These are phyloP conservation scores for Ornithoptera alexandrae DNA, from an alignment of 2,888 invertebrate genomes.

Conservation along the genomic window DNA sequence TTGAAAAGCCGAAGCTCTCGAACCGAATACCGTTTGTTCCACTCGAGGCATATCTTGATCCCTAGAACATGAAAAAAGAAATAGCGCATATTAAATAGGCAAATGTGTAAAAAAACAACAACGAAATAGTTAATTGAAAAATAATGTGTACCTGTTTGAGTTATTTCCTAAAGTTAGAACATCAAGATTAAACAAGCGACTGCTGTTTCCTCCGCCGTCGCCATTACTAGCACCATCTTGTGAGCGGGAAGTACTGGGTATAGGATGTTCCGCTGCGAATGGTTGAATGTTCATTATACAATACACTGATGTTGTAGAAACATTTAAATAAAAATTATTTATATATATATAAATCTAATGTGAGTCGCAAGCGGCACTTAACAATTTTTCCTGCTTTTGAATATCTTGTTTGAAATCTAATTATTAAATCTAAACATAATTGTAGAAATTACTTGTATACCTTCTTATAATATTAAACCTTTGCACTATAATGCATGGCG, in stretches of 20 bases:
- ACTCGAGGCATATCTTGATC: slow-evolving; percentile 47
- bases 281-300: slow-evolving; percentile 2
- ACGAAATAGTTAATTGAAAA: background rate
- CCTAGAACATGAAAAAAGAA: slow-evolving; percentile 44
- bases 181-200: slow-evolving; percentile 60
- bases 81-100: background rate
- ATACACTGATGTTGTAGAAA: slow-evolving; percentile 25
- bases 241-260: slow-evolving; percentile 50
- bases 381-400: too few relatives aligned
- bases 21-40: slow-evolving; percentile 59
- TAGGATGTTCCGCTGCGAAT: slow-evolving; percentile 38
- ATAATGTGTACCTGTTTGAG: slow-evolving; percentile 46
- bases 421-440: too few relatives aligned
- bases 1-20: slow-evolving; percentile 68
- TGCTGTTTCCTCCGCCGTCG: slow-evolving; percentile 50
- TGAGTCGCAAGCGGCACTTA: too few relatives aligned
- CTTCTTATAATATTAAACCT: too few relatives aligned
- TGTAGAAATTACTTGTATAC: too few relatives aligned
- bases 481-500: too few relatives aligned
- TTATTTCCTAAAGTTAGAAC: slow-evolving; percentile 60
- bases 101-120: background rate
- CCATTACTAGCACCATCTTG: slow-evolving; percentile 46
- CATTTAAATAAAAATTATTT: background rate
- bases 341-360: too few relatives aligned
- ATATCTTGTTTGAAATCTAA: too few relatives aligned